These are phyloP conservation scores for Battus philenor DNA, from an alignment of 1,140 invertebrate species.

Conservation along the genomic window DNA sequence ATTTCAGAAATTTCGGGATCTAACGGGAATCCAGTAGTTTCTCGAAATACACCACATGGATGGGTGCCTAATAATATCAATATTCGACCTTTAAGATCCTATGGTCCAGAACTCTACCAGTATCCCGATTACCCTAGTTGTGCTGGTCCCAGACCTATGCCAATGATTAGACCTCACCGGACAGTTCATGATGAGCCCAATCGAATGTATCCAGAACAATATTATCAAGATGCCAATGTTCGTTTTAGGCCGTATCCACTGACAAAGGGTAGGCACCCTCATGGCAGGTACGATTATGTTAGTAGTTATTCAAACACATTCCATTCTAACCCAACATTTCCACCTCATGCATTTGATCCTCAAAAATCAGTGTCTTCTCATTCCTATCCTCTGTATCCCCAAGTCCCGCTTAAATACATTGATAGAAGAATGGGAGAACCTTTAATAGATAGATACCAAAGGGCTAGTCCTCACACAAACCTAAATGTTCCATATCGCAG, in stretches of 20 bases:
- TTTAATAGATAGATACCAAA: slow-evolving; percentile 53
- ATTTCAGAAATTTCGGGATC: slow-evolving; percentile 44
- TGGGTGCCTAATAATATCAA: slow-evolving; percentile 44
- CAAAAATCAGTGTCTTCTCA: slow-evolving; percentile 49
- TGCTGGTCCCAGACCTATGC: slow-evolving; percentile 40
- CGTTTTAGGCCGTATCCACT: slow-evolving; percentile 65
- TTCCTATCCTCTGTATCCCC: slow-evolving; percentile 52
- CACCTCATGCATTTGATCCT: slow-evolving; percentile 57
- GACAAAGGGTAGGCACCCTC: slow-evolving; percentile 51
- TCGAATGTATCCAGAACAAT: slow-evolving; percentile 46
- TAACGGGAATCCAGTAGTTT: slow-evolving; percentile 39
- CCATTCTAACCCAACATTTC: slow-evolving; percentile 40
- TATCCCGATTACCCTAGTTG: slow-evolving; percentile 54
- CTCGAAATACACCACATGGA: slow-evolving; percentile 36
- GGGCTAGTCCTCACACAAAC: slow-evolving; percentile 42
- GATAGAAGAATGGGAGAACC: slow-evolving; percentile 51
- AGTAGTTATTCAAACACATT: slow-evolving; percentile 55
- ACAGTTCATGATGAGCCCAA: slow-evolving; percentile 39
- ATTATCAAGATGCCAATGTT: slow-evolving; percentile 53
- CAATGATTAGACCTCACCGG: slow-evolving; percentile 39
- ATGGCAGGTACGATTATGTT: slow-evolving; percentile 66
- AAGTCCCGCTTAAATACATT: slow-evolving; percentile 57
- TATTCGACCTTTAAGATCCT: slow-evolving; percentile 40
- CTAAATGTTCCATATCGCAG: slow-evolving; percentile 46
- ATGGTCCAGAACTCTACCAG: slow-evolving; percentile 53